These are phyloP conservation scores for Epizoanthus ramosus DNA, from an alignment of 92 coral and sea anemone genomes.

Conservation along the genomic window DNA sequence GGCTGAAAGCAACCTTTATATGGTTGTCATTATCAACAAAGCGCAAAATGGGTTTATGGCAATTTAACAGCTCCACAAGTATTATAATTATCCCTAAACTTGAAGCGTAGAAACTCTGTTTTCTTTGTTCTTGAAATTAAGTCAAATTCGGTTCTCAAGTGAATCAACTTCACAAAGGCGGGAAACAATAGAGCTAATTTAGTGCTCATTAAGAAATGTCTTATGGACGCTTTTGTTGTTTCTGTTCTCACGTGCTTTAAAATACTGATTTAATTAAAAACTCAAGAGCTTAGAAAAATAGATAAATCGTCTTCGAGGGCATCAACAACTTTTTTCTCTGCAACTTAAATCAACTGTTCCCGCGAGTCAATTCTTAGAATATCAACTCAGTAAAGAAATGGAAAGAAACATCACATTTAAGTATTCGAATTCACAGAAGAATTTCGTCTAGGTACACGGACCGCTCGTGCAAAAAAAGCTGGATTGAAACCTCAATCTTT, in stretches of 20 bases:
- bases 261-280: background rate
- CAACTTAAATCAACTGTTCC: too few species aligned
- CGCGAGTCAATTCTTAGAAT: too few species aligned
- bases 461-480: too few species aligned
- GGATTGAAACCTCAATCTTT: too few species aligned
- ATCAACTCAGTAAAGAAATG: too few species aligned
- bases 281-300: background rate
- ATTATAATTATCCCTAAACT: background rate
- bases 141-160: background rate
- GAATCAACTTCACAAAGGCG: background rate
- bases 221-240: background rate
- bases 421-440: too few species aligned
- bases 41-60: too few species aligned
- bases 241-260: background rate
- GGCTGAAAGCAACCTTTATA: too few species aligned
- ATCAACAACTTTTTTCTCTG: background rate
- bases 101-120: background rate
- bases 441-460: too few species aligned
- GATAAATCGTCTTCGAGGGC: background rate
- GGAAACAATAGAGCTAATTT: slow-evolving; percentile 17
- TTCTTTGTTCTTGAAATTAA: slow-evolving; percentile 17
- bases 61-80: too few species aligned
- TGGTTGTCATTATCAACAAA: too few species aligned
- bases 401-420: too few species aligned
- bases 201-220: background rate